Evolutionary conservation across 2,888 invertebrate genomes (phyloP), one percentile per base, ranked within the genome.

Genomic region (Acleris cristana): DNA sequence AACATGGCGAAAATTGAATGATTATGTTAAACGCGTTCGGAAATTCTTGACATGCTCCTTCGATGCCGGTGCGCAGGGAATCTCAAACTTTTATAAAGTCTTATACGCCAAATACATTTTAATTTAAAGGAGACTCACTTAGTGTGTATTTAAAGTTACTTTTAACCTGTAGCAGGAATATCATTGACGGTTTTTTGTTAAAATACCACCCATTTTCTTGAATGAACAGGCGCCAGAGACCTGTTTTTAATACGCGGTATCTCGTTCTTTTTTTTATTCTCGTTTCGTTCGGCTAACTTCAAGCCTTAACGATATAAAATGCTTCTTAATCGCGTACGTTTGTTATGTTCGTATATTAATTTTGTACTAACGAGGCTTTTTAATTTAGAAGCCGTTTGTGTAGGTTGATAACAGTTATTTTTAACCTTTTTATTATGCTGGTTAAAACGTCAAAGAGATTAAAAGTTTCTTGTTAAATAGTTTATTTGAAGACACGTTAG

Each of bases 161-260:
- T 71, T 79, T 77, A 0, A 5, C 1, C 21, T 74, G 62, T 0
- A 18, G 2, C 0, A 18, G 1, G 2, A 1, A 2, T 19, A 65
- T 70, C 76, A 78, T 77, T 82, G 74, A 78, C 65, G 72, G 69
- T 80, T 80, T 80, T 79, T 80, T 82, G 77, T 74, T 73, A 56
- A 66, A 70, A 74, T 76, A 70, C 80, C 80, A 79, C 78, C 79
- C 81, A 81, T 81, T 82, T 80, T 75, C 78, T 79, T 85, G 79
- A 86, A 85, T 86, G 86, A 83, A 76, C 76, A 80, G 85, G 86
- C 85, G 86, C 86, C 85, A 77, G 68, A 53, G 73, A 83, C 85
- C 81, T 69, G 85, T 86, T 82, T 78, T 74, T 67, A 69, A 63
- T 76, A 76, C 72, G 66, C 70, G 68, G 74, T 73, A 73, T 75